Percentiles rank a stretch among this genome's conserved stretches.
These are phyloP conservation scores for Centruroides sculpturatus DNA, from an alignment of 1,140 invertebrate genomes.

Conservation along the genomic window DNA sequence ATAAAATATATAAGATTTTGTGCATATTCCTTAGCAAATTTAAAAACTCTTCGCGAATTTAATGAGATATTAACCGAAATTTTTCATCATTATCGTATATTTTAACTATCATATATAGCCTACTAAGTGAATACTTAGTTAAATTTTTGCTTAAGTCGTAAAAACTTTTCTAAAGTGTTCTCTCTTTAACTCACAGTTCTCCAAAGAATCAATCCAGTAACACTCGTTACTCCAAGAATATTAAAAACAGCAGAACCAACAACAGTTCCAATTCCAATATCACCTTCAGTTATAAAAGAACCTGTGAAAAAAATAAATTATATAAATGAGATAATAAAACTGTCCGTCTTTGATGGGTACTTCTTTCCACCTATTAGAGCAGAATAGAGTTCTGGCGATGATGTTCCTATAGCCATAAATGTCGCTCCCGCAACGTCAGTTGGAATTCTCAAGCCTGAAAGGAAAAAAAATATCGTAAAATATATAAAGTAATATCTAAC, in stretches of 20 bases:
- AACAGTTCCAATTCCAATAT: constrained; percentile 43
- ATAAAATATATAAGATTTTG: too few relatives aligned
- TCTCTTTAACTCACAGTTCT: constrained; percentile 39
- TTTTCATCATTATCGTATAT: too few relatives aligned
- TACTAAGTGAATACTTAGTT: too few relatives aligned
- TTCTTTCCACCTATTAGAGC: constrained; percentile 35
- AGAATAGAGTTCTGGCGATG: constrained; percentile 33
- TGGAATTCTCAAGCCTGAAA: constrained; percentile 24
- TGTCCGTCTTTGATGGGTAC: too few relatives aligned
- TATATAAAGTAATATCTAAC: neutral
- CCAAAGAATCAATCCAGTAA: constrained; percentile 59
- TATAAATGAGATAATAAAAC: too few relatives aligned
- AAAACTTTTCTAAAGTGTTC: too few relatives aligned
- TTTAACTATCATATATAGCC: too few relatives aligned
- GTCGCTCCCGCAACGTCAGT: constrained; percentile 35
- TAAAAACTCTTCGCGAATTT: too few relatives aligned
- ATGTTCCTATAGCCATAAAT: constrained; percentile 35
- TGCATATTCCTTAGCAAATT: too few relatives aligned
- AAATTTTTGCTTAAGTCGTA: too few relatives aligned
- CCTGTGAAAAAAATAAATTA: constrained; percentile 11
- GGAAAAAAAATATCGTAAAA: constrained; percentile 21
- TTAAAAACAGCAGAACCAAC: constrained; percentile 79
- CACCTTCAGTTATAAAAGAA: constrained; percentile 16
- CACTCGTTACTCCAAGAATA: constrained; percentile 64
- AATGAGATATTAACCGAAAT: too few relatives aligned